Conservation (phyloP, 2,113 vertebrate species). For the Crotalus horridus region DNA sequence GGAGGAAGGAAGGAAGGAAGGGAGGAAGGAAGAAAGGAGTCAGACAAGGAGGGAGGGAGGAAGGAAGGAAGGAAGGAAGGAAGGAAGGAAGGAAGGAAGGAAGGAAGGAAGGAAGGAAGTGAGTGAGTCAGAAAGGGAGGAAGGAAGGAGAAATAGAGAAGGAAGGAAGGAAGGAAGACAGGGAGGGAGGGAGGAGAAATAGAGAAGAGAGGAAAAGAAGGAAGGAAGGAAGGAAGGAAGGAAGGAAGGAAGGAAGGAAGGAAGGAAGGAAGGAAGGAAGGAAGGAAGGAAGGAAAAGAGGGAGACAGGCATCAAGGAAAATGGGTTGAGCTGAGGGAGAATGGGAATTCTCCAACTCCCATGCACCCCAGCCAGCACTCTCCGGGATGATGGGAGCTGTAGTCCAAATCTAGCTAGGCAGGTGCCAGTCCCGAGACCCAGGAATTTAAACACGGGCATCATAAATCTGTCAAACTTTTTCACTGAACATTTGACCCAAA, state of each 20-base stretch:
- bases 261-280: too few species aligned
- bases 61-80: fast-evolving
- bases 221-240: constrained; percentile 2
- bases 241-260: constrained; percentile 12
- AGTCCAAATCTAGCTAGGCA: background rate
- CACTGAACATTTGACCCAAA: background rate
- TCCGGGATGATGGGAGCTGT: background rate
- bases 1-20: too few species aligned
- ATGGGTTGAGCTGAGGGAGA: too few species aligned
- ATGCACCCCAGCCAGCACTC: background rate
- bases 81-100: too few species aligned
- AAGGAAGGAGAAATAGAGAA: too few species aligned
- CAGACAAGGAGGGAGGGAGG: too few species aligned
- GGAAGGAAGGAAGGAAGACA: background rate
- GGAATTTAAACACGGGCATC: background rate
- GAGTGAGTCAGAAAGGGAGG: too few species aligned
- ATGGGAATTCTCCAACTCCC: background rate
- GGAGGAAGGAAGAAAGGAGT: too few species aligned
- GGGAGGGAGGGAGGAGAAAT: too few species aligned
- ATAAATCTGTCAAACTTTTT: background rate
- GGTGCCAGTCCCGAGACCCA: background rate
- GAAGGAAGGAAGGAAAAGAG: too few species aligned
- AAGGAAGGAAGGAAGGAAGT: too few species aligned
- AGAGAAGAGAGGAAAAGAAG: too few species aligned
- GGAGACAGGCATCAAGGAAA: background rate